These are phyloP conservation scores for Balanococcus diminutus DNA, from an alignment of 2,888 invertebrate species.

Conservation along the genomic window DNA sequence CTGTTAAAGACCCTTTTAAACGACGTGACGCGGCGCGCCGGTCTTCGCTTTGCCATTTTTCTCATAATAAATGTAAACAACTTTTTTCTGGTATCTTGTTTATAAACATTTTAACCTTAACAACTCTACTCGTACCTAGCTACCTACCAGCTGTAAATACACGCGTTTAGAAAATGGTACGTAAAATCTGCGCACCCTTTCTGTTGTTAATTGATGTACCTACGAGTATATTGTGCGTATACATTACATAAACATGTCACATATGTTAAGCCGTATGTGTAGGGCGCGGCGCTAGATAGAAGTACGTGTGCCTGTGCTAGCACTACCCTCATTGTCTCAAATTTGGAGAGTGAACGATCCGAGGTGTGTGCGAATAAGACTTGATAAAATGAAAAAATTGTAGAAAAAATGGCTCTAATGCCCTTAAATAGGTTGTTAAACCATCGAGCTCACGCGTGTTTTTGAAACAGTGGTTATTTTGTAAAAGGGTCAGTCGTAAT, in stretches of 20 bases:
- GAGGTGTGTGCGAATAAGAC: too few relatives aligned
- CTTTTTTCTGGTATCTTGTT: slow-evolving; percentile 18
- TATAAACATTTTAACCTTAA: slow-evolving; percentile 4
- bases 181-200: too few relatives aligned
- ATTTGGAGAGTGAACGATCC: background rate
- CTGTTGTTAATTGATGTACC: background rate
- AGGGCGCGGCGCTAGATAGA: background rate
- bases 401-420: background rate
- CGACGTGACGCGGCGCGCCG: background rate
- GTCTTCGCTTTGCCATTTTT: background rate
- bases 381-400: background rate
- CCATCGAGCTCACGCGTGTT: background rate
- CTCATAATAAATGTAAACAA: slow-evolving; percentile 23
- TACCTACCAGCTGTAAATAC: too few relatives aligned
- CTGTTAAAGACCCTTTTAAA: slow-evolving; percentile 27
- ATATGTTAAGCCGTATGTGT: background rate
- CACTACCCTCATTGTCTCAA: background rate
- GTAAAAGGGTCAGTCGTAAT: background rate
- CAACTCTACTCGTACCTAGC: background rate
- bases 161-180: background rate
- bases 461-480: background rate
- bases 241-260: background rate
- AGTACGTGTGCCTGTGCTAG: background rate
- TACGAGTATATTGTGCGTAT: background rate
- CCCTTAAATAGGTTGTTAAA: background rate